Conservation (phyloP, 2,888 invertebrate species). For the Bombylius discolor region DNA sequence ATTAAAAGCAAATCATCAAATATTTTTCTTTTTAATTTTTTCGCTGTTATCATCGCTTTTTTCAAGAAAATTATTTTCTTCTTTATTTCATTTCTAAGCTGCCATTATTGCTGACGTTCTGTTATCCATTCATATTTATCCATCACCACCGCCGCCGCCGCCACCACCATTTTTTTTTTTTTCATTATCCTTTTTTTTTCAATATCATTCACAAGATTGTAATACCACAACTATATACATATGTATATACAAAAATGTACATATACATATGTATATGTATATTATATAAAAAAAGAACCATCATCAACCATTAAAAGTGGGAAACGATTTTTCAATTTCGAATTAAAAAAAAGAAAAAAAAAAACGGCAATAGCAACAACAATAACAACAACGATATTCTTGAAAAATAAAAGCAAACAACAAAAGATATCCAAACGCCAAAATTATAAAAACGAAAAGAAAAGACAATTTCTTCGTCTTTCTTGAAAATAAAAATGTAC, state of each 20-base stretch:
- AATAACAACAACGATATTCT: not conserved
- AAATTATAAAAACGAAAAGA: not conserved
- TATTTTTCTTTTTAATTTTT: too few relatives aligned
- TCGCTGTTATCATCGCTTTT: too few relatives aligned
- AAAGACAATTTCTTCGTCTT: not conserved
- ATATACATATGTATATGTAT: too few relatives aligned
- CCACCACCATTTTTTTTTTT: not conserved
- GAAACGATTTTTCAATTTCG: not conserved
- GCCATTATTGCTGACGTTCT: too few relatives aligned
- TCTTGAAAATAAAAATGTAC: too few relatives aligned
- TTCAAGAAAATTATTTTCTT: too few relatives aligned
- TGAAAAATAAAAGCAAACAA: not conserved
- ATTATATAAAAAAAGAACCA: not conserved
- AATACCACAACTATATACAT: too few relatives aligned
- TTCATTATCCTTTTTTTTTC: not conserved
- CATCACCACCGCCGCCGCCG: not conserved
- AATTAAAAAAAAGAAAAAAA: not conserved
- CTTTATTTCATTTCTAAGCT: too few relatives aligned
- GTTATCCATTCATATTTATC: too few relatives aligned
- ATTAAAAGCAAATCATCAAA: too few relatives aligned
- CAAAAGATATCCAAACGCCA: not conserved
- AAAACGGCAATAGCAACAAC: not conserved
- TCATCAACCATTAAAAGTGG: not conserved
- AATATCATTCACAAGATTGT: too few relatives aligned
- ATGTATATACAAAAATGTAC: too few relatives aligned